These are phyloP conservation scores for Fissipunctia ypsillon DNA, from an alignment of 2,888 invertebrate genomes.

Conservation along the genomic window DNA sequence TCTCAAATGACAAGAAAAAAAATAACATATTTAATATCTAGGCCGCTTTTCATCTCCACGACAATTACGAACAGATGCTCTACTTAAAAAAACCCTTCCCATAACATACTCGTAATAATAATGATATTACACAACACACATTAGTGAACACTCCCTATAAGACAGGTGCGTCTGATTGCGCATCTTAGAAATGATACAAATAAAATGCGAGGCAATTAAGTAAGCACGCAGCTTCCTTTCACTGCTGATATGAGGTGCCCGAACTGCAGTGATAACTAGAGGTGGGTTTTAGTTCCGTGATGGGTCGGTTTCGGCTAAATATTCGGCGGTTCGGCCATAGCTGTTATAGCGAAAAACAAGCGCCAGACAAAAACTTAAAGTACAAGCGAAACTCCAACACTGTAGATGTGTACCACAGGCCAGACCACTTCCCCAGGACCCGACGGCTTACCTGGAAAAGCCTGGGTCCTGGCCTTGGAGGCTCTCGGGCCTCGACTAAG, in stretches of 20 bases:
- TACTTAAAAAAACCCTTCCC: slow-evolving; percentile 21
- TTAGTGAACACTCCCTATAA: slow-evolving; percentile 58
- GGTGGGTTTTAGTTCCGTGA: neutral
- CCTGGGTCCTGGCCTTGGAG: no score
- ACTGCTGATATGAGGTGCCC: slow-evolving; percentile 68
- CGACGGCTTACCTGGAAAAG: no score
- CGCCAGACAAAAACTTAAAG: no score
- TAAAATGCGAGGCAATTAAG: slow-evolving; percentile 80
- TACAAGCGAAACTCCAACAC: no score
- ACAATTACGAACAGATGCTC: neutral
- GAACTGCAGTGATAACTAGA: slow-evolving; percentile 49
- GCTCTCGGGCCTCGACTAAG: no score
- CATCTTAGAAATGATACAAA: slow-evolving; percentile 84
- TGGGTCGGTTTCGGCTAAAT: slow-evolving; percentile 15
- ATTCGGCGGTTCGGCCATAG: neutral
- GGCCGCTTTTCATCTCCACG: slow-evolving; percentile 11
- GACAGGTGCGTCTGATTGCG: slow-evolving; percentile 74
- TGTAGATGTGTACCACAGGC: no score
- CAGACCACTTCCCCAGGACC: no score
- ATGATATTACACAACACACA: slow-evolving; percentile 49
- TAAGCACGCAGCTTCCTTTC: slow-evolving; percentile 80
- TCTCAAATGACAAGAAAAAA: neutral
- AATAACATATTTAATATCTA: neutral
- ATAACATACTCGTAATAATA: slow-evolving; percentile 12
- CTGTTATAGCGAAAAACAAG: no score